A percentile compares a stretch with the other conserved stretches of the same genome.
These are phyloP conservation scores for Tanypteryx hageni DNA, from an alignment of 2,888 invertebrate species.

Conservation along the genomic window DNA sequence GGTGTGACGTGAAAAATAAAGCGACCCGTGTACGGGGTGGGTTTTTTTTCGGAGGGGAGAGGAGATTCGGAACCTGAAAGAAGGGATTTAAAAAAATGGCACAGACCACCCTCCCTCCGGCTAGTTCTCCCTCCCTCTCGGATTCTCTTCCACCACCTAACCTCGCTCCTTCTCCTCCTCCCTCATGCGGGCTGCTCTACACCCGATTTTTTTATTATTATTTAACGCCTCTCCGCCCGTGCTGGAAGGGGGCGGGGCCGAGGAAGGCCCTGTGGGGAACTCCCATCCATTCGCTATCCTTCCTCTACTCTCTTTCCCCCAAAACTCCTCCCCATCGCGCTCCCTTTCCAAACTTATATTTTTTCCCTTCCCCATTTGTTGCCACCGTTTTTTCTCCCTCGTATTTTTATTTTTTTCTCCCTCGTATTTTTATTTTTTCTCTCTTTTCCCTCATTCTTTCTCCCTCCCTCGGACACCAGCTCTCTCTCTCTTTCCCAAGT, in stretches of 20 bases:
- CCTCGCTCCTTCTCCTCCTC: not conserved
- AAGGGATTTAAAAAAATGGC: conserved; percentile 58
- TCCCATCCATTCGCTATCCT: conserved; percentile 35
- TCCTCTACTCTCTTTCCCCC: not conserved
- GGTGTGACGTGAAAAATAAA: conserved; percentile 59
- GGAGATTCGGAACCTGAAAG: conserved; percentile 49
- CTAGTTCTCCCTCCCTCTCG: not conserved
- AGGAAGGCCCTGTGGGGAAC: conserved; percentile 16
- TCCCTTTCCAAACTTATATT: conserved; percentile 12
- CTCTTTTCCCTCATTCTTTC: not conserved
- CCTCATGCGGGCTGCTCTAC: conserved; percentile 56
- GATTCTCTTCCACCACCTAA: not conserved
- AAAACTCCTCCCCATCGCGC: not conserved
- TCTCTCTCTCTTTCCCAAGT: not conserved
- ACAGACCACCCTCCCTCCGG: not conserved
- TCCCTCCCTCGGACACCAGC: not conserved
- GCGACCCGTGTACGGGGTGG: not conserved
- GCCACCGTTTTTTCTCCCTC: conserved; percentile 16
- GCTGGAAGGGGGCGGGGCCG: not conserved
- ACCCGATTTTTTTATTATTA: conserved; percentile 61
- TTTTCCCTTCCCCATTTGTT: conserved; percentile 48
- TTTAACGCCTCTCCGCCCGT: conserved; percentile 50
- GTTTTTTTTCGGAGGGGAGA: not conserved
- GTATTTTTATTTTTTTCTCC: not conserved
- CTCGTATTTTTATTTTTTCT: not conserved